Conservation (phyloP, 2,888 invertebrate genomes). For the Sturmia bella region DNA sequence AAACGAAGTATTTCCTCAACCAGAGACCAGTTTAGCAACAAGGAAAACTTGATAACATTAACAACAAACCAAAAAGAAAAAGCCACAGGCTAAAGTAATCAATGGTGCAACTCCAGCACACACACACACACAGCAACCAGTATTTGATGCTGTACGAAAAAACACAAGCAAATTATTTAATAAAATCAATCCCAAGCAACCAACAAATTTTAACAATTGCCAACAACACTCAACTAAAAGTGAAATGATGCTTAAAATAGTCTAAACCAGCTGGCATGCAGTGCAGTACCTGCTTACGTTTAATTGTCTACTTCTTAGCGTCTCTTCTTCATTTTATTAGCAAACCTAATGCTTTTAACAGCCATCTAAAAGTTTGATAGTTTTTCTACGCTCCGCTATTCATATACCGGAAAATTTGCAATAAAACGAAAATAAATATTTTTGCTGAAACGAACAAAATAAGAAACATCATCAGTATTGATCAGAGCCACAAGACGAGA, state of each 20-base stretch:
- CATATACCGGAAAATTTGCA: constrained; percentile 40
- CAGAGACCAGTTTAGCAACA: constrained; percentile 31
- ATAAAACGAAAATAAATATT: constrained; percentile 19
- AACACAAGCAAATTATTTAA: constrained; percentile 16
- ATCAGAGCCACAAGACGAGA: constrained; percentile 34
- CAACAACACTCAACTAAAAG: neutral
- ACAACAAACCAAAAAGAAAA: constrained; percentile 25
- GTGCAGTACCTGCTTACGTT: neutral
- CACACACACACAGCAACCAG: neutral
- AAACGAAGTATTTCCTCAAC: constrained; percentile 42
- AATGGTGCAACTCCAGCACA: constrained; percentile 20
- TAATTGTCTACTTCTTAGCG: constrained; percentile 1
- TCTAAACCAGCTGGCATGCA: constrained; percentile 8
- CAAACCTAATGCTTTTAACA: constrained; percentile 15
- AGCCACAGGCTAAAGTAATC: constrained; percentile 53
- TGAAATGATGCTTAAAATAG: constrained; percentile 22
- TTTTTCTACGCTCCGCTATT: neutral
- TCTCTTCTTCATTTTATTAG: constrained; percentile 18
- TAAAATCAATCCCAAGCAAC: constrained; percentile 18
- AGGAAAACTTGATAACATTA: constrained; percentile 39
- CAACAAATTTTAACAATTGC: constrained; percentile 19
- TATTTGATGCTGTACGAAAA: neutral
- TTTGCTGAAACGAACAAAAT: constrained; percentile 24
- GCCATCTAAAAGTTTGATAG: neutral
- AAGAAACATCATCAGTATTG: constrained; percentile 50